phyloP scores from a whole-genome alignment of 2,797 vertebrate genomes.

The Chaunax sp. region DNA sequence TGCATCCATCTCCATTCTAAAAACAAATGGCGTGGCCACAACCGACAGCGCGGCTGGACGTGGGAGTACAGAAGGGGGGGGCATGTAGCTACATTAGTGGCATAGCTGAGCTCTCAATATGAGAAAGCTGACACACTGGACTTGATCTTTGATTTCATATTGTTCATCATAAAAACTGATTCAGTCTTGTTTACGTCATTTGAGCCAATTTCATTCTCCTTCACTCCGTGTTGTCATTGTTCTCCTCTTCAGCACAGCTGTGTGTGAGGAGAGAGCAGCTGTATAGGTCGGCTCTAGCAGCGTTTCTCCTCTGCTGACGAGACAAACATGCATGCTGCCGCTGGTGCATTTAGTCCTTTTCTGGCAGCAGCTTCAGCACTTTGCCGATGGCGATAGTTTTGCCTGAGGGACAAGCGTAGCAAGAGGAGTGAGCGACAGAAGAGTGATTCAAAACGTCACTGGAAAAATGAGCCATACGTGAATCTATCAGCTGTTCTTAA shows the following conservation, averaged over 20 bases:
- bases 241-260: constrained; percentile 88
- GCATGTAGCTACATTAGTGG: constrained; percentile 92
- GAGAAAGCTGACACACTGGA: constrained; percentile 99
- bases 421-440: background rate
- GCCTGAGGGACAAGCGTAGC: constrained; percentile 78
- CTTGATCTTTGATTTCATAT: constrained; percentile 77
- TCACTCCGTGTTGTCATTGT: constrained; percentile 42
- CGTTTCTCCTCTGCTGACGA: constrained; percentile 87
- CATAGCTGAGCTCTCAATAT: constrained; percentile 99
- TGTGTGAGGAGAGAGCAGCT: constrained; percentile 81
- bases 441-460: background rate
- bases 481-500: background rate
- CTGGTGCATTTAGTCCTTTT: constrained; percentile 92
- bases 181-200: constrained; percentile 86
- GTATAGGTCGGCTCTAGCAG: constrained; percentile 90
- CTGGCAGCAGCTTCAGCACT: constrained; percentile 99
- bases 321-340: constrained; percentile 83
- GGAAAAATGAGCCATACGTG: background rate
- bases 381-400: constrained; percentile 99
- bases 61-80: constrained; percentile 61
- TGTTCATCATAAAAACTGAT: constrained; percentile 84
- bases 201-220: constrained; percentile 77
- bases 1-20: constrained; percentile 91
- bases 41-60: constrained; percentile 49
- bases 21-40: constrained; percentile 73